Percentiles rank a stretch among this genome's conserved stretches.
Evolutionary conservation across 2,797 vertebrate genomes (phyloP).

Genomic region (Schizopygopsis pylzovi): DNA sequence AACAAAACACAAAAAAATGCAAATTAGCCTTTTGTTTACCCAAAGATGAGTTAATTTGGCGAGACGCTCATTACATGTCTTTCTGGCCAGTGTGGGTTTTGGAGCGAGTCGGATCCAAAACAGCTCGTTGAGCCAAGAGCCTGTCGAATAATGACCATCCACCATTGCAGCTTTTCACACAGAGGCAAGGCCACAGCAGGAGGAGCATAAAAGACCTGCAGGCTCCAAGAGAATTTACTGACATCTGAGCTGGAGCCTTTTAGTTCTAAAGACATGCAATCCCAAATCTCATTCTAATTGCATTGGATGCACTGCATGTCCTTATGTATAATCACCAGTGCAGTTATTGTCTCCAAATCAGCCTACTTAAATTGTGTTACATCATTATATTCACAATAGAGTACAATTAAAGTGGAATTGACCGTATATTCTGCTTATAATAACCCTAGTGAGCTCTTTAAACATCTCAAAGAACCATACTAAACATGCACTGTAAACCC

Average conservation of each 20-base stretch:
- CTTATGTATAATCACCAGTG: neutral
- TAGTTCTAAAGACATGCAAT: slow-evolving; percentile 50
- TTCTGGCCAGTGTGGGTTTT: slow-evolving; percentile 59
- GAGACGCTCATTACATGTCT: slow-evolving; percentile 65
- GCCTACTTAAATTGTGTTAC: neutral
- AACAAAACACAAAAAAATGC: slow-evolving; percentile 52
- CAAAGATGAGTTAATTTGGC: slow-evolving; percentile 63
- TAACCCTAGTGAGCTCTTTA: neutral
- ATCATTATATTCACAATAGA: neutral
- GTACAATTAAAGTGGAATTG: neutral
- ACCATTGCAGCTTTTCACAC: slow-evolving; percentile 58
- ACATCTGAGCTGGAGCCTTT: slow-evolving; percentile 58
- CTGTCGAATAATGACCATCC: slow-evolving; percentile 72
- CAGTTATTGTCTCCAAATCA: neutral
- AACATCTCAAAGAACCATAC: neutral
- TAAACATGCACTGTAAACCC: no score
- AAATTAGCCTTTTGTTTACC: slow-evolving; percentile 65
- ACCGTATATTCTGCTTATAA: neutral
- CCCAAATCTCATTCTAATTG: slow-evolving; percentile 39
- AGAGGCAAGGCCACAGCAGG: slow-evolving; percentile 58
- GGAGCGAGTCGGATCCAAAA: slow-evolving; percentile 54
- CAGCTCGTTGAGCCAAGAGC: slow-evolving; percentile 73
- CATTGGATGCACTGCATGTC: neutral
- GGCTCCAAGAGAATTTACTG: slow-evolving; percentile 57
- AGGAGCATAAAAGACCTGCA: slow-evolving; percentile 53